Evolutionary conservation across 2,113 vertebrate species (phyloP).

Genomic region (Origma solitaria): DNA sequence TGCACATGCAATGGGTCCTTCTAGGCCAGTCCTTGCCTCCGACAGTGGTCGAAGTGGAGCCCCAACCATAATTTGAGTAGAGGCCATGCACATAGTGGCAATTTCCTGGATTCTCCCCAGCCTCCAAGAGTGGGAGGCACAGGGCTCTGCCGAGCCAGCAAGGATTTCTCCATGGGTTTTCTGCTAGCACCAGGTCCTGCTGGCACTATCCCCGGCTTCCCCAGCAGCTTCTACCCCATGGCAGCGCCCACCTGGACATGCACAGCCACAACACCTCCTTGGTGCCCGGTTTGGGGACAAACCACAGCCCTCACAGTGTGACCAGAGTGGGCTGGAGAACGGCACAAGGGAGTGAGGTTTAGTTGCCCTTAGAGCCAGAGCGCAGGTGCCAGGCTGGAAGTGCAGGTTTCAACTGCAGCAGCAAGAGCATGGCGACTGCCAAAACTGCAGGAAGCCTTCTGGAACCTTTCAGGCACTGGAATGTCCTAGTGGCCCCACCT

Average conservation of each 20-base stretch:
- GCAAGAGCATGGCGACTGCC: too few relatives aligned
- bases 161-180: not conserved
- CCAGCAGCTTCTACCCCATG: not conserved
- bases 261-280: not conserved
- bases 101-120: not conserved
- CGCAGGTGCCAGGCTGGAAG: not conserved
- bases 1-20: not conserved
- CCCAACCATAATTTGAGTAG: not conserved
- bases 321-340: not conserved
- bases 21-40: not conserved
- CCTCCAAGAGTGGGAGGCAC: not conserved
- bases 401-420: not conserved
- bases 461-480: not conserved
- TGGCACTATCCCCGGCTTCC: not conserved
- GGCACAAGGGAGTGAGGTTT: not conserved
- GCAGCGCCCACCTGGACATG: not conserved
- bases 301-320: accelerated
- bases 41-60: not conserved
- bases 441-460: not conserved
- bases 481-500: not conserved
- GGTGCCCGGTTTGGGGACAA: too few relatives aligned
- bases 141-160: not conserved
- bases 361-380: not conserved
- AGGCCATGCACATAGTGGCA: not conserved
- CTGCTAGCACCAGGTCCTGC: not conserved